These are phyloP conservation scores for Yponomeuta evonymella DNA, from an alignment of 2,888 invertebrate species.

Conservation along the genomic window DNA sequence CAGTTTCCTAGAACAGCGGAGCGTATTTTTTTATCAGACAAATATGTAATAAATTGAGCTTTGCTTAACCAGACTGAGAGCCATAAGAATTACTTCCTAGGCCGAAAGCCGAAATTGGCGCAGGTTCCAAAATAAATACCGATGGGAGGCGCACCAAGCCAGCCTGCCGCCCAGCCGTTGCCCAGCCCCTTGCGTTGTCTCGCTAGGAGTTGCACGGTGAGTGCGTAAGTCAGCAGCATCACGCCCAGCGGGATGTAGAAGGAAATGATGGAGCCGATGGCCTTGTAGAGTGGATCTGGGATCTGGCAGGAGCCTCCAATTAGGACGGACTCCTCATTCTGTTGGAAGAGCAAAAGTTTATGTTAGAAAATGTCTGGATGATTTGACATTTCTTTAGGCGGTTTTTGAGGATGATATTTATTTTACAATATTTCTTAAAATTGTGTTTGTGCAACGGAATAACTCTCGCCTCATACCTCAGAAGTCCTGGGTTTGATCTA, in stretches of 20 bases:
- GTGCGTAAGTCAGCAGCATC: conserved; percentile 95
- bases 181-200: conserved; percentile 84
- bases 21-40: too few relatives aligned
- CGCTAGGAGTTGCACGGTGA: conserved; percentile 92
- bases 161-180: conserved; percentile 84
- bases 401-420: background rate
- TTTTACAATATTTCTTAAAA: background rate
- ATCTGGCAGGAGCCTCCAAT: conserved; percentile 91
- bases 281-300: conserved; percentile 91
- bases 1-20: too few relatives aligned
- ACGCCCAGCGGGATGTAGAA: conserved; percentile 97
- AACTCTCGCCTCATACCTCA: too few relatives aligned
- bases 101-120: background rate
- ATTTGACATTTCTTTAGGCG: background rate
- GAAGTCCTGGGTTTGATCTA: background rate
- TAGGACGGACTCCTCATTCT: conserved; percentile 89
- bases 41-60: too few relatives aligned
- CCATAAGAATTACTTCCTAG: too few relatives aligned
- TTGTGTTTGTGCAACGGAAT: background rate
- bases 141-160: conserved; percentile 80
- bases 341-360: conserved; percentile 38
- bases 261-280: conserved; percentile 95
- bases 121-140: conserved; percentile 46
- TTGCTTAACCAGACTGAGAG: too few relatives aligned
- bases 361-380: background rate